Evolutionary conservation across 2,797 vertebrate genomes (phyloP).

Genomic region (Steatocranus sp.): DNA sequence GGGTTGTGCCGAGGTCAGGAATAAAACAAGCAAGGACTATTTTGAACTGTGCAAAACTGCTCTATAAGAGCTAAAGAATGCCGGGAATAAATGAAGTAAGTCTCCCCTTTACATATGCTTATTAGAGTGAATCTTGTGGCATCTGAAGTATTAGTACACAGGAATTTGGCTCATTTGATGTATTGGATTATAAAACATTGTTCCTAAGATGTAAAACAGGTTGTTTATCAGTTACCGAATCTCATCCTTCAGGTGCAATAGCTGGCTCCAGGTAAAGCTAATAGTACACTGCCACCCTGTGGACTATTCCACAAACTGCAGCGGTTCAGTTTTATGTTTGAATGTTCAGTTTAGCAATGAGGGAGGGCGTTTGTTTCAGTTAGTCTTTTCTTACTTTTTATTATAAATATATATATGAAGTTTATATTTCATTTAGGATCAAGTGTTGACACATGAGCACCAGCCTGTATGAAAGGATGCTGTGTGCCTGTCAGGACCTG

Average conservation of each 20-base stretch:
- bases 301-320: neutral
- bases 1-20: neutral
- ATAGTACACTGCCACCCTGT: neutral
- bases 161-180: neutral
- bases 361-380: neutral
- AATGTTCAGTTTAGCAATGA: neutral
- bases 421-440: neutral
- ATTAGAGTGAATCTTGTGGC: accelerated
- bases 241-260: neutral
- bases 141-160: neutral
- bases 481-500: neutral
- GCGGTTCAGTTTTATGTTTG: neutral
- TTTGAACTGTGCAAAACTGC: neutral
- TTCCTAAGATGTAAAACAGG: neutral
- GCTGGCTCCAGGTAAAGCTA: neutral
- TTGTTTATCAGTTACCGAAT: neutral
- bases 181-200: neutral
- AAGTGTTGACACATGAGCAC: neutral
- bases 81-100: accelerated
- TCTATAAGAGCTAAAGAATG: neutral
- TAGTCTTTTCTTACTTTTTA: neutral
- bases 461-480: neutral
- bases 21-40: neutral
- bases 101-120: accelerated
- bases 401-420: too few species aligned